Conservation (phyloP, 2,113 vertebrate species). For the Larimichthys polyactis region DNA sequence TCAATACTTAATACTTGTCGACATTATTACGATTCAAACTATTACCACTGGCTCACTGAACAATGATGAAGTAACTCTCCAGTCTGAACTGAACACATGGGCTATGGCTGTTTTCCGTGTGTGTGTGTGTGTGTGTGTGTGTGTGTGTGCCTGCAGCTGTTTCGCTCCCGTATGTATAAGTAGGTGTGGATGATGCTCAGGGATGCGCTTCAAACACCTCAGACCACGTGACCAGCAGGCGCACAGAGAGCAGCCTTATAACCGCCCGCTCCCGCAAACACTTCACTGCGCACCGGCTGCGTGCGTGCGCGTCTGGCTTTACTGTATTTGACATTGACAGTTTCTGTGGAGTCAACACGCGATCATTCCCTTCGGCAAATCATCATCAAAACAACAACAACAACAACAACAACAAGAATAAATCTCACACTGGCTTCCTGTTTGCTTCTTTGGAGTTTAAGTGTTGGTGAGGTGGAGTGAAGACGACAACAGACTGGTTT, state of each 20-base stretch:
- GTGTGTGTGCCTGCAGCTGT: background rate
- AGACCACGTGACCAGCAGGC: conserved; percentile 71
- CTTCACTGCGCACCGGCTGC: conserved; percentile 30
- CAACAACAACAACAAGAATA: conserved; percentile 2
- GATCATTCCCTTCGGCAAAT: background rate
- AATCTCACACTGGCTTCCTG: background rate
- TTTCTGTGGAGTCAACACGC: conserved; percentile 1
- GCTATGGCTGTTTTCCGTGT: background rate
- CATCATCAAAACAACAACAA: conserved; percentile 27
- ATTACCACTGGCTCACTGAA: too few species aligned
- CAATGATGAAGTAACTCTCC: too few species aligned
- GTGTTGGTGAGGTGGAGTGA: conserved; percentile 2
- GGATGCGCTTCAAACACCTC: conserved; percentile 55
- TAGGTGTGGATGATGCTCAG: conserved; percentile 24
- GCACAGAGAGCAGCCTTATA: conserved; percentile 61
- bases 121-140: background rate
- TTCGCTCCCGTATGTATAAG: background rate
- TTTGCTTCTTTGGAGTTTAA: conserved; percentile 10
- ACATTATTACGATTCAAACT: too few species aligned
- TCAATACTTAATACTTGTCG: too few species aligned
- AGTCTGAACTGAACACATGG: background rate
- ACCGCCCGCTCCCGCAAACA: conserved; percentile 45
- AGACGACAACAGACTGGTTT: conserved; percentile 18
- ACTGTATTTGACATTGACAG: conserved; percentile 39
- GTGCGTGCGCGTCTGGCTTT: conserved; percentile 23